Conservation (phyloP, 2,113 vertebrate genomes). For the Protobothrops flavoviridis region DNA sequence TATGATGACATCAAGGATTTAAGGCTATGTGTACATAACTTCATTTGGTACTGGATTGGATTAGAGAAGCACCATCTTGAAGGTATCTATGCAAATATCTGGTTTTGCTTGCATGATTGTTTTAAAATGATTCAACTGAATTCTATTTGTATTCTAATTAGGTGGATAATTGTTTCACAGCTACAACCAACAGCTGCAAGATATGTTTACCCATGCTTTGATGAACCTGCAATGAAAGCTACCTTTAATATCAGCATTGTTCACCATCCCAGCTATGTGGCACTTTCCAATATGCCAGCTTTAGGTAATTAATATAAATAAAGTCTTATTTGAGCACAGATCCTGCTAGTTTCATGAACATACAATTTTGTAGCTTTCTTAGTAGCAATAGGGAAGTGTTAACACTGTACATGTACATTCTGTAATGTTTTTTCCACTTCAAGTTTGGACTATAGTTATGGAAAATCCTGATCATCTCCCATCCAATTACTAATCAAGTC, state of each 20-base stretch:
- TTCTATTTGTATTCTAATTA: constrained; percentile 50
- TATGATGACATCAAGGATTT: neutral
- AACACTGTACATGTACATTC: neutral
- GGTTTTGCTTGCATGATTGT: neutral
- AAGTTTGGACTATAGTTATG: neutral
- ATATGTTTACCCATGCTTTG: constrained; percentile 78
- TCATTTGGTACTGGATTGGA: neutral
- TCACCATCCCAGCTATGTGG: constrained; percentile 73
- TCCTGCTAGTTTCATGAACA: neutral
- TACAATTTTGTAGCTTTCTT: neutral
- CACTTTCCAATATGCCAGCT: constrained; percentile 80
- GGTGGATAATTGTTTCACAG: constrained; percentile 72
- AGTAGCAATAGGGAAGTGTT: neutral
- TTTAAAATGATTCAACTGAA: constrained; percentile 15
- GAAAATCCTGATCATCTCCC: neutral
- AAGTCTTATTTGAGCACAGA: neutral
- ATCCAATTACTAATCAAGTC: neutral
- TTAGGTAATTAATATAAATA: constrained; percentile 60
- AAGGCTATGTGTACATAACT: neutral
- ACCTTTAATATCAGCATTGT: constrained; percentile 77
- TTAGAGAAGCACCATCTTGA: neutral
- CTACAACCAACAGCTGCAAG: constrained; percentile 76
- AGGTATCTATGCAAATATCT: neutral
- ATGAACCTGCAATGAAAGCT: constrained; percentile 81
- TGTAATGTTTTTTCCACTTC: neutral